Base-by-base conservation (phyloP, 2,888 invertebrate genomes). In the Vesta saturnalis region DNA sequence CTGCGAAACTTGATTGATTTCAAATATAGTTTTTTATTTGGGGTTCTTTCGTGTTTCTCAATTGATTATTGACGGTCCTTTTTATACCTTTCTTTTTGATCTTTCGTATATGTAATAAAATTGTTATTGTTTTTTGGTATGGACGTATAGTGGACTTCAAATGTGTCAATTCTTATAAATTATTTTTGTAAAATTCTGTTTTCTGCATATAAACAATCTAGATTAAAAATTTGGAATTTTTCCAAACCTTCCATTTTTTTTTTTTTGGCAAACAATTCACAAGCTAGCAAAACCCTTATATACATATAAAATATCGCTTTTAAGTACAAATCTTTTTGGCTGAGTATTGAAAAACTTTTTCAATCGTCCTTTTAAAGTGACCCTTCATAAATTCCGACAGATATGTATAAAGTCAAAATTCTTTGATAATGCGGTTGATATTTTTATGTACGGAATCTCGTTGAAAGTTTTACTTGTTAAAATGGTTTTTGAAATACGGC, bases 51-150 rank as follows among this genome's bases (percentile, higher is more conserved):
- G 39, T 39, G 39, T n/a, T 52, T 52, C 19, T 19, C n/a, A 52
- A 52, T 52, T 52, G 52, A 52, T 52, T 52, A 52, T 52, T 52
- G 52, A 19, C 52, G 8, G 19, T 52, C 52, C 8, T 49, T 49
- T 49, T 49, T 18, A 49, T 49, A 18, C 15, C 18, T 49, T 49
- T 49, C 47, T 18, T 49, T 49, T 15, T 15, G 47, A 49, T 15
- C 47, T 49, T 49, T 49, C 18, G 18, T 39, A 39, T 39, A 39
- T n/a, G 39, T n/a, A 39, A 39, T 39, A 39, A 39, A 39, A 39
- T 39, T n/a, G 2, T 39, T 39, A 39, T 39, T 39, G 39, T 39
- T 8, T 39, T n/a, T 39, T 39, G 12, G 8, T n/a, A 2, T 39
- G 39, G 39, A 8, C 39, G n/a, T 39, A n/a, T 39, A 39, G 12